A percentile compares a stretch with the other conserved stretches of the same genome.
These are phyloP conservation scores for Hypotaenidia okinawae DNA, from an alignment of 2,797 vertebrate genomes.

Conservation along the genomic window DNA sequence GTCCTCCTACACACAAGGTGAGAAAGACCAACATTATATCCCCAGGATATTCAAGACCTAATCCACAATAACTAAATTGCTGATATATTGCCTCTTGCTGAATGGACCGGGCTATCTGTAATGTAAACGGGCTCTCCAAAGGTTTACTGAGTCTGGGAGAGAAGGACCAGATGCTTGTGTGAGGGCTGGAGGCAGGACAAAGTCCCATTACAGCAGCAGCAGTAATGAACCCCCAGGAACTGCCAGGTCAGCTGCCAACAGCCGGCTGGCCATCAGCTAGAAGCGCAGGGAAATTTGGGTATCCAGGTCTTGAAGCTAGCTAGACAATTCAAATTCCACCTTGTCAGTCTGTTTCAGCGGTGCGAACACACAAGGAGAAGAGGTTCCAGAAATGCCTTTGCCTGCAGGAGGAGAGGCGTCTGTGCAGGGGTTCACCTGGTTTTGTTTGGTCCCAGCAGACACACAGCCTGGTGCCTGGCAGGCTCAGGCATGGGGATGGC, in stretches of 20 bases:
- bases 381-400: not conserved
- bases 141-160: constrained; percentile 52
- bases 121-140: constrained; percentile 67
- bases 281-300: not conserved
- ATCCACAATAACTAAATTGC: constrained; percentile 61
- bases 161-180: constrained; percentile 64
- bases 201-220: not conserved
- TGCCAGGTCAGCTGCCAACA: not conserved
- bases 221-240: not conserved
- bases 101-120: constrained; percentile 27
- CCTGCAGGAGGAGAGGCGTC: not conserved
- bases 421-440: accelerated
- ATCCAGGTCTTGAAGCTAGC: not conserved
- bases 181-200: not conserved
- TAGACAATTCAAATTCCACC: not conserved
- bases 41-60: constrained; percentile 55
- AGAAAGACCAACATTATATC: constrained; percentile 60
- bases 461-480: accelerated
- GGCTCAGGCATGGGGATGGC: not conserved
- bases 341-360: not conserved
- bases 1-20: constrained; percentile 58
- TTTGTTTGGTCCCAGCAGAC: not conserved
- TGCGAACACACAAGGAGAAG: not conserved
- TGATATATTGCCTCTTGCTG: constrained; percentile 65
- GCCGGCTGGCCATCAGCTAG: not conserved